These are phyloP conservation scores for Pipra filicauda DNA, from an alignment of 2,113 vertebrate genomes.

Conservation along the genomic window DNA sequence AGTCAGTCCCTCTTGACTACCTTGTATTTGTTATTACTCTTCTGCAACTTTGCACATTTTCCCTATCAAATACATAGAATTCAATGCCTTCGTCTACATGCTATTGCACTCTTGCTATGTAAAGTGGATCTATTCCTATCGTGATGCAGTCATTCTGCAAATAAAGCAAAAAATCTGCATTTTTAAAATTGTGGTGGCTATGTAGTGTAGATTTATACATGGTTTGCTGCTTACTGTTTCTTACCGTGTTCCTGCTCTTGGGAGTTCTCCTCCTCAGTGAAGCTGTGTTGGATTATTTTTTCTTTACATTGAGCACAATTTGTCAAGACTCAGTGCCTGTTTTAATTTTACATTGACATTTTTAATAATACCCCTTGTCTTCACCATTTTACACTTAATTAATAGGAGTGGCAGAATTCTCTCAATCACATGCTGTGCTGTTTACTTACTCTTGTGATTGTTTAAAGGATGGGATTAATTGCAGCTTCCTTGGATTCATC, in stretches of 20 bases:
- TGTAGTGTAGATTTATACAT: not conserved
- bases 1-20: not conserved
- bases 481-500: not conserved
- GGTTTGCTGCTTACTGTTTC: not conserved
- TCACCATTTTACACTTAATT: constrained; percentile 12
- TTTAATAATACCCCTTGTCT: not conserved
- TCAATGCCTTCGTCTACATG: not conserved
- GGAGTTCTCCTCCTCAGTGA: not conserved
- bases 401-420: not conserved
- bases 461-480: constrained; percentile 12
- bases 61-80: not conserved
- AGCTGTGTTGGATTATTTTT: not conserved
- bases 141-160: not conserved
- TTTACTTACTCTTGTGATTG: not conserved
- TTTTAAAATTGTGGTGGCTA: not conserved
- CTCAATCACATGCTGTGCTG: not conserved
- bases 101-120: not conserved
- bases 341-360: not conserved
- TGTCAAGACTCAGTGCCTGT: not conserved
- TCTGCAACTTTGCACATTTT: not conserved
- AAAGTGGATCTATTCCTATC: not conserved
- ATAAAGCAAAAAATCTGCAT: not conserved
- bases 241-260: not conserved
- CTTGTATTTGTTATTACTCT: not conserved
- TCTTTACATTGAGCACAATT: not conserved